Evolutionary conservation across 2,888 invertebrate genomes (phyloP).

Genomic region (Trachelus iudaicus): DNA sequence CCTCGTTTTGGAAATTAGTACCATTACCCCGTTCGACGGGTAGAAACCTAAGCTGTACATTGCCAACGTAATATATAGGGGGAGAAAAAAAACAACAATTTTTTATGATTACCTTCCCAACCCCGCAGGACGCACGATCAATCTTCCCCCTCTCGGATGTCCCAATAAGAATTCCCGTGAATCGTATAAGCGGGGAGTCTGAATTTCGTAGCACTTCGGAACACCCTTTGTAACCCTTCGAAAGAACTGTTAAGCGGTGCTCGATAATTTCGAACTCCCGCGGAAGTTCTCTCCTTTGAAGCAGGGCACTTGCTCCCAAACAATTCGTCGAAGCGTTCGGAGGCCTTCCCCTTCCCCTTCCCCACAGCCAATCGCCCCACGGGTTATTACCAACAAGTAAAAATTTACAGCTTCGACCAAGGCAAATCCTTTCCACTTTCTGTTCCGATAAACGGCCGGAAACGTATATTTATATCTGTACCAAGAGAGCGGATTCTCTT

Average conservation of each 20-base stretch:
- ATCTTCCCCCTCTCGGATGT: too few relatives aligned
- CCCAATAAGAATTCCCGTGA: too few relatives aligned
- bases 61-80: neutral
- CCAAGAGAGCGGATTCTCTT: slow-evolving; percentile 22
- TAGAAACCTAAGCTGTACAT: neutral
- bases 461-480: slow-evolving; percentile 36
- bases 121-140: neutral
- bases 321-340: neutral
- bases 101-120: neutral
- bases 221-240: neutral
- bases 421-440: neutral
- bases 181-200: too few relatives aligned
- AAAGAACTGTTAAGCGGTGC: neutral
- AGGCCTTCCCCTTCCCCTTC: neutral
- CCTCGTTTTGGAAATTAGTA: neutral
- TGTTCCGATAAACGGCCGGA: neutral
- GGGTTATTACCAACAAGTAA: neutral
- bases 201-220: neutral
- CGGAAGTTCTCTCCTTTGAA: neutral
- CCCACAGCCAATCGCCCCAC: neutral
- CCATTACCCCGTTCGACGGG: neutral
- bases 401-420: neutral
- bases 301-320: neutral
- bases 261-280: neutral
- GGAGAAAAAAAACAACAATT: neutral